Evolutionary conservation across 2,797 vertebrate species (phyloP), one percentile per base, ranked within the genome.

Genomic region (Sarcoramphus papa): DNA sequence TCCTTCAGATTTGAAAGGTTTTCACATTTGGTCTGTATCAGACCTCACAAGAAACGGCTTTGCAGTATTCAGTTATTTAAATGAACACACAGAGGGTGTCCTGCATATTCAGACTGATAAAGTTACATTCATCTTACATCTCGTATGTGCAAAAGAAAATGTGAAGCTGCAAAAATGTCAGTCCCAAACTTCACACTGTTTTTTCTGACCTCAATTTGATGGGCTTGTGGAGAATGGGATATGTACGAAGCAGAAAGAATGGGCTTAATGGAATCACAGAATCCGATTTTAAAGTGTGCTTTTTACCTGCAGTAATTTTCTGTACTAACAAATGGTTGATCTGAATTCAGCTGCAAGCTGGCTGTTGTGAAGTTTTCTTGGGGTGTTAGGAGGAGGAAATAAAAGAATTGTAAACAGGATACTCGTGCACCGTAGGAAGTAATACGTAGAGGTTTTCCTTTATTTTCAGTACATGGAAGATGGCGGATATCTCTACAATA

Each of bases 211-310:
- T 88, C 40, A 21, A 3, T 56, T 86, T 48, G 31, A 47, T 19
- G 40, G 31, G 4, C 20, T 9, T 2, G 41, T 7, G 47, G 60
- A 37, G 54, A 69, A 25, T 0, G 2, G 60, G 83, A 20, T 4
- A 1, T 5, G 19, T 4, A 14, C 9, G 37, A 27, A 16, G 40
- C 56, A 33, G 54, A 53, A 73, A 31, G 25, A 56, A 24, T 1
- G 14, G 33, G 16, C 28, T 50, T 10, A 5, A 17, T 6, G 20
- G 41, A 65, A 19, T n/a, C 9, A 5, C 54, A 35, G 56, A 35
- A n/a, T 2, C 31, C 18, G 37, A 3, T 14, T 84, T 62, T 31
- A 27, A 56, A 80, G 2, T 0, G 10, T 23, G 12, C 30, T 35
- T 60, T 83, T 47, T 25, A 30, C 80, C 53, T 41, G 72, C 64